Base-by-base conservation (phyloP, 2,797 vertebrate genomes). In the Cossypha dichroa region DNA sequence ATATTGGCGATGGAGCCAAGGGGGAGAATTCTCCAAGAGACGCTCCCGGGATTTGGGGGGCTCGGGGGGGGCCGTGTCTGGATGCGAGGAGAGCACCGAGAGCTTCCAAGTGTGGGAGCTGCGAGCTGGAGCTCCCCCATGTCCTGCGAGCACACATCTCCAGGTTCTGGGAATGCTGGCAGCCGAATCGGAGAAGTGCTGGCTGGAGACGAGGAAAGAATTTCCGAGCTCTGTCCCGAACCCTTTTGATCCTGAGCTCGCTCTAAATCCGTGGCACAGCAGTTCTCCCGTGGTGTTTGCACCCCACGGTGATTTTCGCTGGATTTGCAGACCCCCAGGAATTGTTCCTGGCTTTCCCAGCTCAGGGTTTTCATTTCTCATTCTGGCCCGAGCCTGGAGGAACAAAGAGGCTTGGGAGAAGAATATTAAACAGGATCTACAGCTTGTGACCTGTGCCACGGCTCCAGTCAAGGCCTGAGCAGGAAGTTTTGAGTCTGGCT, bases 331-430 rank as follows among this genome's bases (percentile, higher is more conserved):
- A 54, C 13, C 77, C 76, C 77, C 83, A 16, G 34, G 88, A 87
- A 70, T 34, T 56, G 48, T 73, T 95, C 77, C 77, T 17, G 38
- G 34, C 67, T 88, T 91, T 76, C 84, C 78, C 81, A 11, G 93
- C 67, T 79, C 56, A 4, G 45, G 29, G 34, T 76, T 82, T 82
- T 73, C 48, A 34, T 88, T 88, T 87, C 80, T 82, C 26, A 59
- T 85, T 56, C 93, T 79, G 67, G 63, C 75, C 88, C 45, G 56
- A 94, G 69, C 29, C 38, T 60, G 48, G 11, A 87, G 59, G 73
- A 93, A 86, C 62, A 86, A 75, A 91, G 92, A 73, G n/a, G 69
- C 51, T 84, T 74, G 59, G 28, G 80, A 91, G 80, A 76, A 94
- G 88, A 94, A 89, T 77, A 93, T 85, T 70, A 85, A 89, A 28